These are phyloP conservation scores for Drosophila ogumai DNA, from an alignment of 1,140 invertebrate species.

Conservation along the genomic window DNA sequence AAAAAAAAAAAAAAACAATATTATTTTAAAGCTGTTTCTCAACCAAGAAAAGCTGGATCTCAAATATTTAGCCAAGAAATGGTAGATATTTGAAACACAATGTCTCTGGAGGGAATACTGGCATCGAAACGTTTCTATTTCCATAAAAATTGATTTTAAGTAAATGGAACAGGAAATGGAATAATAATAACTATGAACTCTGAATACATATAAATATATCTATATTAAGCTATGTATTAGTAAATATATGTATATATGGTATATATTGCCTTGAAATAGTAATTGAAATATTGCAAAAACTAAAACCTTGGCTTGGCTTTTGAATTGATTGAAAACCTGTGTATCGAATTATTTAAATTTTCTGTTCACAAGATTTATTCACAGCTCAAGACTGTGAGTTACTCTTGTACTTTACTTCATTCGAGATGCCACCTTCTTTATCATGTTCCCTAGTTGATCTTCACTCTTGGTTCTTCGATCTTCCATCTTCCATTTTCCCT, in stretches of 20 bases:
- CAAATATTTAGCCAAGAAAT: background rate
- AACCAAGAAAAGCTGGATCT: background rate
- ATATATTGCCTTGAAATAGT: background rate
- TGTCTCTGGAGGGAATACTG: background rate
- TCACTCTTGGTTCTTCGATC: background rate
- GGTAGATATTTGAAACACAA: background rate
- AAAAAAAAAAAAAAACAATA: background rate
- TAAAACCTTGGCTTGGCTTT: background rate
- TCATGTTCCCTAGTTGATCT: background rate
- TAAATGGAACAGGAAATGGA: background rate
- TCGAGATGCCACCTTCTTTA: constrained; percentile 11
- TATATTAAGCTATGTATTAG: background rate
- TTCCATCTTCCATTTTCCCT: background rate
- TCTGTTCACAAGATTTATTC: background rate
- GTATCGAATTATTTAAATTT: constrained; percentile 20
- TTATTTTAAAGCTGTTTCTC: background rate
- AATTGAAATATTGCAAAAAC: background rate
- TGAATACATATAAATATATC: too few species aligned
- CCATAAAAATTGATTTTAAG: background rate
- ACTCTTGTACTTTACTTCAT: background rate
- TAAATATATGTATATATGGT: background rate
- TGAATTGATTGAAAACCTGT: constrained; percentile 17
- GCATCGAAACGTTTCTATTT: background rate
- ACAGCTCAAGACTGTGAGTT: constrained; percentile 4
- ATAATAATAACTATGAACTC: background rate